Evolutionary conservation across 2,113 vertebrate genomes (phyloP).

Genomic region (Phyllopteryx taeniolatus): DNA sequence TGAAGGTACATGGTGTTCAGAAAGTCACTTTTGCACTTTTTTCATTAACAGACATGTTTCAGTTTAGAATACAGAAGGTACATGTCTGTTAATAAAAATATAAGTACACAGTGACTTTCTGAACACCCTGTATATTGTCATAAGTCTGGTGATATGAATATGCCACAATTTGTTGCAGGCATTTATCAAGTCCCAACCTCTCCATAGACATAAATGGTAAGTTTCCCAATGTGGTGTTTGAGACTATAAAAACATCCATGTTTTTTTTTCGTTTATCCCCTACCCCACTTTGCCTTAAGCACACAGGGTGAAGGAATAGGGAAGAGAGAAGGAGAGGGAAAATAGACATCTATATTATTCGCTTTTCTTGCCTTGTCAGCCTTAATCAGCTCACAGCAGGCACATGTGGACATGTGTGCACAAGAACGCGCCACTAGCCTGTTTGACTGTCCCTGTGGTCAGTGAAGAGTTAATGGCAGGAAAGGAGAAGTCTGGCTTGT

Average conservation of each 20-base stretch:
- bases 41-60: neutral
- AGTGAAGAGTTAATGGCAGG: conserved; percentile 53
- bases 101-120: too few relatives aligned
- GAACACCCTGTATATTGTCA: neutral
- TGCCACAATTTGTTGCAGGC: too few relatives aligned
- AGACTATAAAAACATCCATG: conserved; percentile 15
- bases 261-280: conserved; percentile 35
- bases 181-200: neutral
- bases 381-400: conserved; percentile 50
- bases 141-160: neutral
- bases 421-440: conserved; percentile 13
- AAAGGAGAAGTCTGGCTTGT: conserved; percentile 45
- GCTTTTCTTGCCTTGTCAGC: conserved; percentile 56
- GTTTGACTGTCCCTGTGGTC: conserved; percentile 48
- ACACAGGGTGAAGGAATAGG: conserved; percentile 16
- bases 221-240: neutral
- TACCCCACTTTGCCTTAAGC: conserved; percentile 30
- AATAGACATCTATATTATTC: conserved; percentile 58
- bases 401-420: conserved; percentile 21
- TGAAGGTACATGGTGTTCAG: neutral
- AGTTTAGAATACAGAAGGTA: neutral
- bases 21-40: neutral
- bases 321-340: conserved; percentile 27
- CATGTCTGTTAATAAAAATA: neutral
- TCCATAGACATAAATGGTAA: neutral